phyloP scores from a whole-genome alignment of 2,797 vertebrate species.

The Brachyrhaphis roseni region DNA sequence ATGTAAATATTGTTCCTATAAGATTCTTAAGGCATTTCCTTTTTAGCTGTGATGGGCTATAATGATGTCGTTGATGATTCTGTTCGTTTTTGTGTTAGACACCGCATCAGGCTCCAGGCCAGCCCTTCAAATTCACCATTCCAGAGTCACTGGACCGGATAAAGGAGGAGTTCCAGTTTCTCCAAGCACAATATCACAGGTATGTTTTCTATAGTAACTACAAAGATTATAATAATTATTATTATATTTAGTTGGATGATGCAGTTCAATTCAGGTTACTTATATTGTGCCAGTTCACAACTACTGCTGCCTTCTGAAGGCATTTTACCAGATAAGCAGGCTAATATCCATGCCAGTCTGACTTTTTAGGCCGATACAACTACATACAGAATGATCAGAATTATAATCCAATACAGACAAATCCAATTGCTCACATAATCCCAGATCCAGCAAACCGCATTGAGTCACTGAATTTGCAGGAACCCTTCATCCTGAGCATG shows the following conservation, averaged over 20 bases:
- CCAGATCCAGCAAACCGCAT: background rate
- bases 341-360: background rate
- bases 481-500: background rate
- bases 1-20: background rate
- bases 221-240: too few relatives aligned
- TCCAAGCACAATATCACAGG: constrained; percentile 97
- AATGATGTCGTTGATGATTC: constrained; percentile 51
- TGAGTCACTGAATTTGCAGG: background rate
- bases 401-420: background rate
- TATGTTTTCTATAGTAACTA: too few relatives aligned
- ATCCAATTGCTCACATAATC: background rate
- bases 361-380: background rate
- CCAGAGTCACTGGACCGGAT: constrained; percentile 95
- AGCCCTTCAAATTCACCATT: constrained; percentile 97
- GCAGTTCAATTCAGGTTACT: background rate
- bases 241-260: constrained; percentile 38
- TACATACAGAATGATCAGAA: background rate
- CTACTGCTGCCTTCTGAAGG: too few relatives aligned
- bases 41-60: background rate
- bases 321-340: background rate
- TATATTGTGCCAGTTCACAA: background rate
- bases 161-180: constrained; percentile 96
- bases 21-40: background rate
- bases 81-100: constrained; percentile 71
- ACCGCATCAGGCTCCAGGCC: constrained; percentile 93